A percentile compares a stretch with the other conserved stretches of the same genome.
phyloP scores from a whole-genome alignment of 2,113 vertebrate genomes.

The Myotis davidii region DNA sequence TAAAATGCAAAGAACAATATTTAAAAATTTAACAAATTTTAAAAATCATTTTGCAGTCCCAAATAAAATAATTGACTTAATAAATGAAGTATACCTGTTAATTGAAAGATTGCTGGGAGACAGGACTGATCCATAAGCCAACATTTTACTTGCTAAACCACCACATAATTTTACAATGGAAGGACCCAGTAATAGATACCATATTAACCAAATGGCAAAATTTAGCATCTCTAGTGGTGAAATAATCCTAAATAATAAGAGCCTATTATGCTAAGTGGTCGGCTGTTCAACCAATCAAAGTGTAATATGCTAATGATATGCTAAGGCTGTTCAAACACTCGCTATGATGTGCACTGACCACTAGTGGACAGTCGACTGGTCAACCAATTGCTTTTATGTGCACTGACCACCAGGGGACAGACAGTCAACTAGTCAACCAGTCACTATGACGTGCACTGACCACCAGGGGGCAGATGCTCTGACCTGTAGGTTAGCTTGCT shows the following conservation, averaged over 20 bases:
- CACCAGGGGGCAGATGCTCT: no score
- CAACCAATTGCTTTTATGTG: no score
- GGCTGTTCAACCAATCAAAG: no score
- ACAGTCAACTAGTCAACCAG: no score
- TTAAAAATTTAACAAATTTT: background rate
- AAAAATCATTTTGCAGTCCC: background rate
- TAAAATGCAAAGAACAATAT: slow-evolving; percentile 9
- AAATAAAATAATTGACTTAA: slow-evolving; percentile 27
- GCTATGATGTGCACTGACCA: no score
- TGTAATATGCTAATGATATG: no score
- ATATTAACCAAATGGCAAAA: slow-evolving; percentile 34
- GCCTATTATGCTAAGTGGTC: no score
- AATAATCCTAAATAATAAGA: background rate
- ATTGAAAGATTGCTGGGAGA: background rate
- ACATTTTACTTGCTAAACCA: background rate
- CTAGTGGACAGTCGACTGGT: no score
- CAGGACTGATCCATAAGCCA: background rate
- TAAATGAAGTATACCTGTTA: background rate
- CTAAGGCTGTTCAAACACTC: no score
- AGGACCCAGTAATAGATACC: background rate
- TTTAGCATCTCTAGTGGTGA: background rate
- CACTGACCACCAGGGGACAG: no score
- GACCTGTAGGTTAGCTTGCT: no score
- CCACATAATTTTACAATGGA: background rate
- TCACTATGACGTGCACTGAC: no score